phyloP scores from a whole-genome alignment of 1,140 invertebrate species.

The Cherax destructor region DNA sequence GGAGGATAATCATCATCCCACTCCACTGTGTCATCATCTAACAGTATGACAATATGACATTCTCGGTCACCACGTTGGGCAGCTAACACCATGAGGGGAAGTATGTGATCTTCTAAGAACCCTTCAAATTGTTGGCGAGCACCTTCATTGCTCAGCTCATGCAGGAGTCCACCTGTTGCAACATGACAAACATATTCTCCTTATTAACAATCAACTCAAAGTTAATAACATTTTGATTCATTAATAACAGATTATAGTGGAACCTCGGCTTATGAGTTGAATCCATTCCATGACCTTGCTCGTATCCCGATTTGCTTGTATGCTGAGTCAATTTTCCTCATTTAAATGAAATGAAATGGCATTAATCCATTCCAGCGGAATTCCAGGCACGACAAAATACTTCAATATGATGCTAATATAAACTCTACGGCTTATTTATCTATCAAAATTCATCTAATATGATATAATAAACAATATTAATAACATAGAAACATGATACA shows the following conservation, averaged over 20 bases:
- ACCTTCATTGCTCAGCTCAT: slow-evolving; percentile 99
- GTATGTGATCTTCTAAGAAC: slow-evolving; percentile 95
- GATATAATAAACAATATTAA: no score
- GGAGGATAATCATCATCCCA: slow-evolving; percentile 99
- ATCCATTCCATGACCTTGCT: no score
- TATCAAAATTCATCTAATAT: no score
- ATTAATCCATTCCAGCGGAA: no score
- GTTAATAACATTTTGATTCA: neutral
- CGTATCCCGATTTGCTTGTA: no score
- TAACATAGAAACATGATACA: no score
- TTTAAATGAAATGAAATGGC: no score
- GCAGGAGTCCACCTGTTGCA: slow-evolving; percentile 89
- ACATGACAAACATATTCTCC: neutral
- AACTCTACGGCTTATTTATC: no score
- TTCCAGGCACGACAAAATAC: no score
- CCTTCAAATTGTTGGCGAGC: slow-evolving; percentile 96
- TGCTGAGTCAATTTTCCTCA: no score
- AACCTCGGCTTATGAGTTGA: no score
- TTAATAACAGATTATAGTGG: neutral
- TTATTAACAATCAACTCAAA: neutral
- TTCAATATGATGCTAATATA: no score
- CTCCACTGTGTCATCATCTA: slow-evolving; percentile 97
- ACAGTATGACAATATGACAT: slow-evolving; percentile 94
- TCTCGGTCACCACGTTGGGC: slow-evolving; percentile 92
- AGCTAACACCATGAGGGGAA: slow-evolving; percentile 96